phyloP scores from a whole-genome alignment of 2,113 vertebrate genomes.

The Thermophis baileyi region DNA sequence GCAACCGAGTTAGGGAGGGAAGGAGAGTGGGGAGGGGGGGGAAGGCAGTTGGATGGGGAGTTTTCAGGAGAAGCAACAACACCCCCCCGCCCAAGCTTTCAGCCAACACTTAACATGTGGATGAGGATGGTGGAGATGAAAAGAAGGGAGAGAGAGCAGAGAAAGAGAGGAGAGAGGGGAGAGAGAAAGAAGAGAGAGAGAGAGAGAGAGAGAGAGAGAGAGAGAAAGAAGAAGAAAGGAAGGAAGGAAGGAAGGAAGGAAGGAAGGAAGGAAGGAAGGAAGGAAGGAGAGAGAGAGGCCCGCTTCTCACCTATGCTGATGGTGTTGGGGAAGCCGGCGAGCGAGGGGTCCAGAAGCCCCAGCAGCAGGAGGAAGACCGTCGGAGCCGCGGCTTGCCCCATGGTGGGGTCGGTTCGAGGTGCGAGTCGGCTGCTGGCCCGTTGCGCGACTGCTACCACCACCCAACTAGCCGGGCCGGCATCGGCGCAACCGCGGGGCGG shows the following conservation, averaged over 20 bases:
- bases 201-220: background rate
- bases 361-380: slow-evolving; percentile 81
- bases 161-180: too few relatives aligned
- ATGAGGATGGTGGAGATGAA: background rate
- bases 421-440: background rate
- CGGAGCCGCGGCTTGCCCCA: slow-evolving; percentile 81
- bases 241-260: too few relatives aligned
- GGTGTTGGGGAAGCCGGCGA: slow-evolving; percentile 92
- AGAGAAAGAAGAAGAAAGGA: too few relatives aligned
- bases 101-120: too few relatives aligned
- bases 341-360: slow-evolving; percentile 82
- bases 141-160: accelerated
- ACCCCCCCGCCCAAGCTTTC: background rate
- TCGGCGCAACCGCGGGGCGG: background rate
- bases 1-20: background rate
- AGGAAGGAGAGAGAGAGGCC: background rate
- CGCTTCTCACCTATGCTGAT: slow-evolving; percentile 93
- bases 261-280: too few relatives aligned
- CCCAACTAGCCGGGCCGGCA: background rate
- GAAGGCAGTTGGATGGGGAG: background rate
- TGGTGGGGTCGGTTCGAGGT: too few relatives aligned
- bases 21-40: too few relatives aligned
- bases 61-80: background rate
- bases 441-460: too few relatives aligned
- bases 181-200: accelerated